Evolutionary conservation across 2,797 vertebrate species (phyloP), one percentile per base, ranked within the genome.

Genomic region (Scolopax rusticola): DNA sequence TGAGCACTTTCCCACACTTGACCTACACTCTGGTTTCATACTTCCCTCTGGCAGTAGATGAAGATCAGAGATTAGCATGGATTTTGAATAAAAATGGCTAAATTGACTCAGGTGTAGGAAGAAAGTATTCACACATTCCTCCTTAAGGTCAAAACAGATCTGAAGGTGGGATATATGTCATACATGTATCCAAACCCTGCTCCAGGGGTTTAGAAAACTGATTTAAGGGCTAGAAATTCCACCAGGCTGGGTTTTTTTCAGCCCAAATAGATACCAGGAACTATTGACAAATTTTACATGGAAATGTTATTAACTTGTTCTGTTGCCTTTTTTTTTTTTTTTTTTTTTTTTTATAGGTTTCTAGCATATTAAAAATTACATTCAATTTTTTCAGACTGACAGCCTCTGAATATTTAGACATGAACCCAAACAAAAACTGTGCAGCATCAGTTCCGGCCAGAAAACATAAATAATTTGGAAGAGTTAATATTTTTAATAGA

Each of bases 21-120:
- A 86, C 59, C 65, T 80, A 32, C 15, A 14, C 33, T 70, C 60
- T 81, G 16, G 17, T 91, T 91, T 68, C 50, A 40, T 13, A 15
- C 30, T 78, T 92, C 13, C 70, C 3, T 1, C 32, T 75, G 76
- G 41, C 41, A 75, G n/a, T 33, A 81, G 43, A 13, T 81, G 63
- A 87, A 85, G 69, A 89, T 75, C 17, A 50, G 57, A 86, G 36
- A 85, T 79, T 61, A 93, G 16, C 36, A 67, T 23, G 64, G 32
- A 33, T 51, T 84, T 92, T 15, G 47, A 87, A 84, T 51, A 91
- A 32, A 89, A 92, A 69, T 41, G 6, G 18, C 43, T 90, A 51
- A 84, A 88, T 78, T 78, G 40, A 65, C 51, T 86, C 36, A 76
- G 27, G 15, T 84, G 36, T 47, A 78, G 17, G 11, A 73, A 91